Evolutionary conservation across 2,797 vertebrate species (phyloP), one percentile per base, ranked within the genome.

Genomic region (Rhabdophis nuchalis): DNA sequence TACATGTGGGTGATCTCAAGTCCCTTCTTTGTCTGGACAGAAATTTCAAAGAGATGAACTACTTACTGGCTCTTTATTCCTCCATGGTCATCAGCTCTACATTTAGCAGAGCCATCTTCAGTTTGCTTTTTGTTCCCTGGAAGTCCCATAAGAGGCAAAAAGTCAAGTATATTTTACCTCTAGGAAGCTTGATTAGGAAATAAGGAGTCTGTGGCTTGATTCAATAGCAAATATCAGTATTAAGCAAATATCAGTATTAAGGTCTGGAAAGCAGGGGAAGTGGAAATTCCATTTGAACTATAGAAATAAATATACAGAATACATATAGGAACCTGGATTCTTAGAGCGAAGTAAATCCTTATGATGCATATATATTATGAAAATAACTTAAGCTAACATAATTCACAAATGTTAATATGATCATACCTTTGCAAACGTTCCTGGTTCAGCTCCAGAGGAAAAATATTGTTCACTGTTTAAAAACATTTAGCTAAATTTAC

Each of bases 301-400:
- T 11, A 91, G 57, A 10, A 9, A 90, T 32, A 13, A 87, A 27
- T 72, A 12, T 0, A 89, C 13, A 92, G 36, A 72, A 0, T n/a
- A 53, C 46, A 92, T 64, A 25, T 11, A 93, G 46, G 53, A 0
- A 4, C 14, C 29, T 60, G 41, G 9, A 41, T 20, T 10, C 58
- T 72, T 23, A 72, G 29, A 61, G 10, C 0, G 36, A 92, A 93
- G 41, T 25, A 92, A 7, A 60, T 60, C 90, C 93, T 36, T 85
- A 2, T 12, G 54, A n/a, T 56, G 85, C 27, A 56, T 90, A 88
- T 89, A 89, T 68, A 92, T 77, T 68, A 93, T 64, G 53, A 52
- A 94, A 91, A 91, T 60, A 89, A 93, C 94, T 95, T 16, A 88
- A 25, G 56, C 91, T 90, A 89, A 93, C 88, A 36, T 91, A 86